phyloP scores from a whole-genome alignment of 2,113 vertebrate species.

The Zosterops hypoxanthus region DNA sequence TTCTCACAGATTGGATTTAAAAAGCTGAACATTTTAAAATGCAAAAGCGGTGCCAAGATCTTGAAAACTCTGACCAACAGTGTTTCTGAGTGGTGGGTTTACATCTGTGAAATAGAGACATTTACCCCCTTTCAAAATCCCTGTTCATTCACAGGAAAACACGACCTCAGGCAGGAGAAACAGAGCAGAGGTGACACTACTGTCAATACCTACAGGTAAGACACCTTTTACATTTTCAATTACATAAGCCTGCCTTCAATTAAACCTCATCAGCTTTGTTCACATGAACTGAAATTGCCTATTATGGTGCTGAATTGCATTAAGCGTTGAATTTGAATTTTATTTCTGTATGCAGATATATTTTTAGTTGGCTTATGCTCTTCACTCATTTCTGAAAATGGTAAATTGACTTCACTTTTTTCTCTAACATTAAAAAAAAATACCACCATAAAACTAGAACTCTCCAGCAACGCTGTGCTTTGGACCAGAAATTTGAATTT shows the following conservation, averaged over 20 bases:
- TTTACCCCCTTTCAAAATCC: not conserved
- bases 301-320: slow-evolving; percentile 30
- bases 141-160: not conserved
- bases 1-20: not conserved
- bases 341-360: slow-evolving; percentile 5
- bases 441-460: not conserved
- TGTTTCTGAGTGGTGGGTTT: not conserved
- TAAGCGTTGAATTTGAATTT: slow-evolving; percentile 37
- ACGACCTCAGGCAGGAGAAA: not conserved
- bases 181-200: not conserved
- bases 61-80: not conserved
- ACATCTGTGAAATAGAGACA: not conserved
- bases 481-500: not conserved
- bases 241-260: slow-evolving; percentile 16
- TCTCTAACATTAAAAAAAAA: slow-evolving; percentile 16
- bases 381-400: not conserved
- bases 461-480: not conserved
- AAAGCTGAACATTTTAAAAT: not conserved
- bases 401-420: not conserved
- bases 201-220: not conserved
- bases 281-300: slow-evolving; percentile 18
- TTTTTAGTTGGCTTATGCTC: slow-evolving; percentile 36
- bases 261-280: not conserved
- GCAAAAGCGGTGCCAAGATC: not conserved
- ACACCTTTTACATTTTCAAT: not conserved